Percentiles rank a stretch among this genome's conserved stretches.
These are phyloP conservation scores for Sternotherus odoratus DNA, from an alignment of 2,797 vertebrate species.

Conservation along the genomic window DNA sequence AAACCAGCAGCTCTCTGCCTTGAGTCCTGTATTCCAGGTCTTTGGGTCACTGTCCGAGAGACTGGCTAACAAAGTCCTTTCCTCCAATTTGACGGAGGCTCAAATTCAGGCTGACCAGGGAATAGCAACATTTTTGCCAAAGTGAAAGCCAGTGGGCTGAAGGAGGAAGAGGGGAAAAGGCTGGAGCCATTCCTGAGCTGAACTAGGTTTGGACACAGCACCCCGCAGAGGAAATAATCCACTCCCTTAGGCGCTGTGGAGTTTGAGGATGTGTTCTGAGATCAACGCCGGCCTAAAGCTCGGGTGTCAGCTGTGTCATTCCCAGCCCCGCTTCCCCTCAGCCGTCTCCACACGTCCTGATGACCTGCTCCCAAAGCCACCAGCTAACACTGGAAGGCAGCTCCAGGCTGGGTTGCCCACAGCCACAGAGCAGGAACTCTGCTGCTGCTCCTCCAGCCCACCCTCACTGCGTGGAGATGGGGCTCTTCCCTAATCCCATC, in stretches of 20 bases:
- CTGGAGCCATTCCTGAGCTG: conserved; percentile 66
- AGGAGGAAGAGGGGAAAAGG: conserved; percentile 55
- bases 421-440: not conserved
- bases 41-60: not conserved
- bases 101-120: not conserved
- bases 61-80: not conserved
- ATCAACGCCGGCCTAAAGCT: not conserved
- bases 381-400: not conserved
- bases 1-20: not conserved
- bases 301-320: not conserved
- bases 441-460: not conserved
- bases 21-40: not conserved
- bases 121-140: conserved; percentile 18
- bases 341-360: not conserved
- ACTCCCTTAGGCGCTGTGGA: conserved; percentile 45
- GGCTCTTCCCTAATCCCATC: not conserved
- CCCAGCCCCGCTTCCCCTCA: not conserved
- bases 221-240: conserved; percentile 69
- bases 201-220: conserved; percentile 66
- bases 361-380: not conserved
- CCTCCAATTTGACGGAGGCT: not conserved
- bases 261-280: conserved; percentile 26
- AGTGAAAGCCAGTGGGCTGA: not conserved
- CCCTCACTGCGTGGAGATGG: not conserved
- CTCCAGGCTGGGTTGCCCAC: not conserved